phyloP scores from a whole-genome alignment of 1,140 invertebrate genomes.

The Pissodes strobi region DNA sequence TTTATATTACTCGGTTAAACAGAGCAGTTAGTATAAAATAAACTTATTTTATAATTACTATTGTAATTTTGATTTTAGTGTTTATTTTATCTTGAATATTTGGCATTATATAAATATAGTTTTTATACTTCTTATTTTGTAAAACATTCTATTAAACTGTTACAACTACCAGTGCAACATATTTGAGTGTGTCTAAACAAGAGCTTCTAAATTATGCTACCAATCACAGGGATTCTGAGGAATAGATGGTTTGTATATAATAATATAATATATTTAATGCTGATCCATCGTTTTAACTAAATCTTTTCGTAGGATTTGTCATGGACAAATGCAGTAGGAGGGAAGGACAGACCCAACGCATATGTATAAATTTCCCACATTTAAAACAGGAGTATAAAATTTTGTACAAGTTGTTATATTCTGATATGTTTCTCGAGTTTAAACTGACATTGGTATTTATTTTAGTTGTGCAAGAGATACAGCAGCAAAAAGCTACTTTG shows the following conservation, averaged over 20 bases:
- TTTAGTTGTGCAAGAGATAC: slow-evolving; percentile 75
- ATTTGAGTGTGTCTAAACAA: not conserved
- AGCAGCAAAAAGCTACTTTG: slow-evolving; percentile 77
- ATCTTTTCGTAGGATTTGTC: slow-evolving; percentile 36
- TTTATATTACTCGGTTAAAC: too few species aligned
- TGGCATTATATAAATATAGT: too few species aligned
- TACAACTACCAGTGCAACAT: too few species aligned
- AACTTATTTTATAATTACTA: too few species aligned
- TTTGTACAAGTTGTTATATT: slow-evolving; percentile 28
- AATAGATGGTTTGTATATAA: slow-evolving; percentile 19
- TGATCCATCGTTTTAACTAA: slow-evolving; percentile 20
- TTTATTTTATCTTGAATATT: too few species aligned
- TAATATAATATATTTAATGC: slow-evolving; percentile 15
- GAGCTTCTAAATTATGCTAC: not conserved
- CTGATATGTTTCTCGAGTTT: not conserved
- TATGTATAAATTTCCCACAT: slow-evolving; percentile 16
- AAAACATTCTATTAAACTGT: too few species aligned
- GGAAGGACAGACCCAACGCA: slow-evolving; percentile 7
- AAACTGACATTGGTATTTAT: slow-evolving; percentile 32
- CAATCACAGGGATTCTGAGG: too few species aligned
- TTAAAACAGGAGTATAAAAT: slow-evolving; percentile 28
- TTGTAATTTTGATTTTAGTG: too few species aligned
- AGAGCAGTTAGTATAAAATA: too few species aligned
- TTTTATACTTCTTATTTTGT: too few species aligned
- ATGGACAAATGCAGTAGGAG: slow-evolving; percentile 18